Evolutionary conservation across 2,113 vertebrate species (phyloP), one percentile per base, ranked within the genome.

Genomic region (Oryzias curvinotus): DNA sequence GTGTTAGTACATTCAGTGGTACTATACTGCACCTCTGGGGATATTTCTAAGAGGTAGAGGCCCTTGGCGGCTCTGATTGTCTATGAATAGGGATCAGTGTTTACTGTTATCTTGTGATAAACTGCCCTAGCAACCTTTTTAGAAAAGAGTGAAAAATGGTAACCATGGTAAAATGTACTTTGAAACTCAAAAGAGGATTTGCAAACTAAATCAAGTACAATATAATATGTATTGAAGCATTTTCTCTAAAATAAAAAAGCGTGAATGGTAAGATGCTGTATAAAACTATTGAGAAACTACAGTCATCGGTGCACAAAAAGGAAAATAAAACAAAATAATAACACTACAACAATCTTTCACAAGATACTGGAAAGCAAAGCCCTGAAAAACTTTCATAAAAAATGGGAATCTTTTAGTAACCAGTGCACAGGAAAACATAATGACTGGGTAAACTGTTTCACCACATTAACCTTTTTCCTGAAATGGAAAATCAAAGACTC

Each of bases 41-140:
- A 81, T 56, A 56, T 47, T 58, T 73, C 21, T 7, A 64, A 78
- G 83, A 88, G 85, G 82, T 88, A 86, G 86, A 88, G 70, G 85
- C 83, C 83, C 75, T 81, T 73, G 63, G 77, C 4, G 81, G 75
- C 75, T 85, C 80, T 84, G 85, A 89, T 89, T 90, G 87, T 89
- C 87, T 87, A 78, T 57, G 62, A 75, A 56, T 71, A 69, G 62
- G 78, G 83, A 80, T 69, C 66, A 66, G 42, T 74, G 71, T 74
- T 82, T 69, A 70, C 61, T 71, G 26, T 80, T 65, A 49, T 69
- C 57, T 75, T 81, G 64, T 55, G 65, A 76, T 58, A 54, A 78
- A 57, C 55, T 53, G 19, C 52, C 45, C 61, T 16, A 42, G 52
- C 43, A 15, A 26, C 23, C 28, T 61, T 49, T 23, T 14, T 45